A percentile compares a stretch with the other conserved stretches of the same genome.
Conservation (phyloP, 2,888 invertebrate genomes). For the Apotomis turbidana region DNA sequence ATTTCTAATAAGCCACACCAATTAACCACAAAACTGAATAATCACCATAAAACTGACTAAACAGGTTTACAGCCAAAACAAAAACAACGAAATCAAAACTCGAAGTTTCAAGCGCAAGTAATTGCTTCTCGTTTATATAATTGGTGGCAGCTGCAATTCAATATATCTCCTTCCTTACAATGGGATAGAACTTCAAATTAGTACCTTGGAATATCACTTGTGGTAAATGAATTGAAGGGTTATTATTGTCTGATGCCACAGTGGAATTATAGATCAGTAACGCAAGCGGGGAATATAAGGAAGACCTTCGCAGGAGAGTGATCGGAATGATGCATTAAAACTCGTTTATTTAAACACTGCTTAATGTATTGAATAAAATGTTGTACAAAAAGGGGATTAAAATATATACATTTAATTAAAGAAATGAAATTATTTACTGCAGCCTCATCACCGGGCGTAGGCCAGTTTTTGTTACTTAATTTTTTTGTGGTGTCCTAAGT, state of each 20-base stretch:
- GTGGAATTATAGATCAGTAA: slow-evolving; percentile 24
- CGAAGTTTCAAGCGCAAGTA: slow-evolving; percentile 1
- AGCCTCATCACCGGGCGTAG: no score
- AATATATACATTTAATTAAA: no score
- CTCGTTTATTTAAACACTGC: no score
- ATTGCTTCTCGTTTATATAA: slow-evolving; percentile 19
- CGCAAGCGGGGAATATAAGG: not conserved
- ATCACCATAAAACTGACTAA: not conserved
- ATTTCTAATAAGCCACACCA: not conserved
- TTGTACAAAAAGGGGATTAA: no score
- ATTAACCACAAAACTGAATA: not conserved
- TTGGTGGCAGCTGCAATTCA: slow-evolving; percentile 19
- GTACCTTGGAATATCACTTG: slow-evolving; percentile 29
- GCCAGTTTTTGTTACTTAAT: no score
- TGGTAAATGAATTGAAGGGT: slow-evolving; percentile 36
- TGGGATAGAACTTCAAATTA: slow-evolving; percentile 37
- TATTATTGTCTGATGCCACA: slow-evolving; percentile 29
- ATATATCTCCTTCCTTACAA: slow-evolving; percentile 36
- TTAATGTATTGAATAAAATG: no score
- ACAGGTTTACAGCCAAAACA: not conserved
- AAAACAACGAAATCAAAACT: slow-evolving; percentile 1
- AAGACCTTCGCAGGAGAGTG: no score
- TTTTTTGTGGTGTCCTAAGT: no score
- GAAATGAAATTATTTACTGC: no score
- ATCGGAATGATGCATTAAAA: no score